Base-by-base conservation (phyloP, 2,888 invertebrate species). In the Microctonus hyperodae region DNA sequence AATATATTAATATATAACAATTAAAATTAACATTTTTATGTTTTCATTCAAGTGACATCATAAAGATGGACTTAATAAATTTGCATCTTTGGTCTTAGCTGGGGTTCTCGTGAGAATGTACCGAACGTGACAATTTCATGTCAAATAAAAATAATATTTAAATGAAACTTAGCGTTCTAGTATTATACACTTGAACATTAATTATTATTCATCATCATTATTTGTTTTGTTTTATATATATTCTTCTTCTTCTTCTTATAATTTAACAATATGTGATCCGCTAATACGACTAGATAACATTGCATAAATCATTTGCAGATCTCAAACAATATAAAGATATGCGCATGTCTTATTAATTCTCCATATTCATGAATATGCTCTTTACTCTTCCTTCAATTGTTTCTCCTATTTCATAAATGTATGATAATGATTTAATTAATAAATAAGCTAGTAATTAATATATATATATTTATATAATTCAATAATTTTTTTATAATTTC, bases 211-310 rank as follows among this genome's bases (percentile, higher is more conserved):
- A 25, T 33, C 44, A 56, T 67, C 64, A 61, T 33, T 65, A 55
- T 31, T 28, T 31, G 63, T 20, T 56, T 55, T 58, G 20, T 40
- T 50, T 58, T 11, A 16, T 64, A 13, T 44, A 53, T 67, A 64
- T 67, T 35, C 22, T 9, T 20, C n/a, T 31, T 64, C 33, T 64
- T 56, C 20, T 37, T 48, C 25, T 33, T 61, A 59, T 53, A 53
- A 48, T 64, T 40, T 59, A 70, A 69, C 64, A 68, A 69, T 70
- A 69, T 64, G 55, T 56, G 64, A 57, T 70, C 60, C 33, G 63
- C 64, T 72, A 72, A 67, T 76, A 69, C 65, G 74, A 76, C 75
- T 79, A 77, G 73, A 75, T 80, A 80, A 80, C 79, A 74, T 75
- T 73, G 64, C 58, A 73, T 78, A 80, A 70, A 78, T 74, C 70